Percentiles rank a stretch among this genome's conserved stretches.
phyloP scores from a whole-genome alignment of 1,140 invertebrate genomes.

The Zelostemma sp. region DNA sequence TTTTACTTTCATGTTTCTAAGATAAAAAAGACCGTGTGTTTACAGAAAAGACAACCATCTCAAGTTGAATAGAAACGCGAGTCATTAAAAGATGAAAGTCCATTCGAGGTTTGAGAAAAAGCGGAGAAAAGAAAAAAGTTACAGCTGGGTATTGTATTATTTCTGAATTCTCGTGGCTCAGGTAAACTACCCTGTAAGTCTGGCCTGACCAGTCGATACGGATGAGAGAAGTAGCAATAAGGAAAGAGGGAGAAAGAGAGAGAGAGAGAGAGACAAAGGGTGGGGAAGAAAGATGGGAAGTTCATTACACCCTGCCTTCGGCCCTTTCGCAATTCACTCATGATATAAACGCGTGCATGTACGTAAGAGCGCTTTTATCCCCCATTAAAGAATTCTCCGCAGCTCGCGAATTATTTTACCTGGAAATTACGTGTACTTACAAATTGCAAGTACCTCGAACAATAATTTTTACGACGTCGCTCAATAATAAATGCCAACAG shows the following conservation, averaged over 20 bases:
- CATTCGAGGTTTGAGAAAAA: too few relatives aligned
- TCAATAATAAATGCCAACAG: too few relatives aligned
- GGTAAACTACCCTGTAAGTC: background rate
- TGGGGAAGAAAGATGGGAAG: conserved; percentile 3
- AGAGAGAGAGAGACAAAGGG: background rate
- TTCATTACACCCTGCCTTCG: conserved; percentile 5
- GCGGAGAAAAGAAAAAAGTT: too few relatives aligned
- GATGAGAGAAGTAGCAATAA: conserved; percentile 1
- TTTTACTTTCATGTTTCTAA: background rate
- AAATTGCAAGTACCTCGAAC: too few relatives aligned
- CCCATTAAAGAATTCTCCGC: background rate
- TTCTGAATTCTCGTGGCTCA: background rate
- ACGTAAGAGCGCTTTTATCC: background rate
- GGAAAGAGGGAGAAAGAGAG: background rate
- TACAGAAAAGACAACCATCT: background rate
- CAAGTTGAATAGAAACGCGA: background rate
- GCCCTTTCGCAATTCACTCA: conserved; percentile 5
- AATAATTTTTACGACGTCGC: too few relatives aligned
- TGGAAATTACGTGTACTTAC: too few relatives aligned
- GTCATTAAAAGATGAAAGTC: too few relatives aligned
- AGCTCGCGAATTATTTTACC: background rate
- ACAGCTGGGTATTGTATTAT: too few relatives aligned
- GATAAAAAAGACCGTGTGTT: too few relatives aligned
- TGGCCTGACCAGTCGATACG: conserved; percentile 5
- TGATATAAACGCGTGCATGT: background rate